Evolutionary conservation across 2,113 vertebrate species (phyloP).

Genomic region (Leucosticte australis): DNA sequence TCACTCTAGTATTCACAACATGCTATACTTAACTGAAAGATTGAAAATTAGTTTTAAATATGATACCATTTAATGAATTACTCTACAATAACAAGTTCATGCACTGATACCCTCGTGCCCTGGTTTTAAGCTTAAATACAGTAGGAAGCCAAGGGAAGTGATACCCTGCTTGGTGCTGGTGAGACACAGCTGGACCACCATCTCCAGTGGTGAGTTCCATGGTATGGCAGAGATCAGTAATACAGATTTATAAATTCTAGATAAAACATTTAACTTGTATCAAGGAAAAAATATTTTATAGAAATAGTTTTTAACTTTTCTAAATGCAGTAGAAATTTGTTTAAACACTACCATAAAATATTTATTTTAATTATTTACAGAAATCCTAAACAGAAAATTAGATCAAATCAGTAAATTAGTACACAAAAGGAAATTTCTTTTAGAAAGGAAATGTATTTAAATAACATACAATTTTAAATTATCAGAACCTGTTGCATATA

Average conservation of each 20-base stretch:
- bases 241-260: not conserved
- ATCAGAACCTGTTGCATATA: not conserved
- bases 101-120: not conserved
- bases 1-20: not conserved
- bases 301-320: not conserved
- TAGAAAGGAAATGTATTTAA: not conserved
- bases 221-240: not conserved
- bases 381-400: not conserved
- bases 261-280: not conserved
- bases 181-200: not conserved
- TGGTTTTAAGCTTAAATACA: not conserved
- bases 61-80: not conserved
- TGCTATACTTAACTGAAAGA: not conserved
- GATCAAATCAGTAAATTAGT: not conserved
- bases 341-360: not conserved
- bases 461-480: not conserved
- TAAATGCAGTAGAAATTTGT: not conserved
- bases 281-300: not conserved
- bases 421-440: not conserved
- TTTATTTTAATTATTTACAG: not conserved
- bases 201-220: not conserved
- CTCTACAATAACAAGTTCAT: not conserved
- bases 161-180: fast-evolving
- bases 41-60: not conserved
- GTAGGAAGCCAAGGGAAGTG: not conserved